Base-by-base conservation (phyloP, 2,888 invertebrate species). In the Mallateleia sp. region DNA sequence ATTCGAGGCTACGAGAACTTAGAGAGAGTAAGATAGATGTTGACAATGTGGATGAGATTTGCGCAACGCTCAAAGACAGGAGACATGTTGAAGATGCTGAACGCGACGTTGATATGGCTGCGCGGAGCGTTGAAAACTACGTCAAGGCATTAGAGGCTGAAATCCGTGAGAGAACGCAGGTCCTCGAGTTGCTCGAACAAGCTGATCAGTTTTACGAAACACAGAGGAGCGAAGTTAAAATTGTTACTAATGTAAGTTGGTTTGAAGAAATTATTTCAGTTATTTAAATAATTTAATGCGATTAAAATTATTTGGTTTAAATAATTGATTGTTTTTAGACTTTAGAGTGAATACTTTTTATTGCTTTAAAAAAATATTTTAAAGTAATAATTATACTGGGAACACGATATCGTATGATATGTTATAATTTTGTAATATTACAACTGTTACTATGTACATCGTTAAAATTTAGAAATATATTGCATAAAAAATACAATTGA, bases 171-270 rank as follows among this genome's bases (percentile, higher is more conserved):
- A 96, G 99, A 87, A 97, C 97, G 89, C 96, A 97, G 2, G 96
- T 99, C 62, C 95, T 99, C 71, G 97, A 97, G 6, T 95, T 98
- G 42, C 95, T 99, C 62, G 97, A 97, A 74, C 97, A 98, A 56
- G 98, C 98, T 5, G 97, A 98, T 91, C 97, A 97, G 85, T 99
- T 98, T 95, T 98, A 99, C 94, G 97, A 98, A 50, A 98, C 97
- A 20, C 99, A 99, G 94, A 96, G 98, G 85, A 98, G 98, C 7
- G 99, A 99, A 96, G 99, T 99, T 15, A 99, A 98, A 96, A 97
- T 99, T 87, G 99, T 99, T 28, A 98, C 98, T 82, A 98, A 98
- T 96, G 99, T 99, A 95, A 97, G 98, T 97, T 22, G n/a, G n/a
- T n/a, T n/a, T n/a, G n/a, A n/a, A n/a, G n/a, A n/a, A n/a, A n/a